These are phyloP conservation scores for Cynopterus sphinx DNA, from an alignment of 2,797 vertebrate species.

Conservation along the genomic window DNA sequence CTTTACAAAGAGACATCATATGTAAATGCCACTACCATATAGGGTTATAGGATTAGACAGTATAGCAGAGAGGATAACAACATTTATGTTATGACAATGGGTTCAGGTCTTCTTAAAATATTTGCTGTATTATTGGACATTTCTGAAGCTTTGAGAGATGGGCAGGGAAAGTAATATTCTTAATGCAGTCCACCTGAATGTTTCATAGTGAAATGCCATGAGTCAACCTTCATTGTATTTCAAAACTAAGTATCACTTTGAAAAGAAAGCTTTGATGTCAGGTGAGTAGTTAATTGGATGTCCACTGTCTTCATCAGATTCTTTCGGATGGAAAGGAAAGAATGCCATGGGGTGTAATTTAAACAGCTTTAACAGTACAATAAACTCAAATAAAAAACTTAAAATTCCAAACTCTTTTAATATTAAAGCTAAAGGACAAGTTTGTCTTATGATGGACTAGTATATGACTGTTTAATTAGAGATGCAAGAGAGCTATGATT, in stretches of 20 bases:
- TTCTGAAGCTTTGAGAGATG: slow-evolving; percentile 39
- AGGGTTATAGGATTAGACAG: background rate
- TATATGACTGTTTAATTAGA: background rate
- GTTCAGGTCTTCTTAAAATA: background rate
- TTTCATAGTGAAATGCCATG: slow-evolving; percentile 64
- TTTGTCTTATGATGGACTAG: background rate
- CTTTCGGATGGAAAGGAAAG: slow-evolving; percentile 28
- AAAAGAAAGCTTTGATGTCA: slow-evolving; percentile 26
- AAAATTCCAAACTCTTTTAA: slow-evolving; percentile 21
- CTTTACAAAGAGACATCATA: background rate
- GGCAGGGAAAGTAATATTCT: slow-evolving; percentile 53
- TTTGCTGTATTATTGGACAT: background rate
- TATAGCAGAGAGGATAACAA: background rate
- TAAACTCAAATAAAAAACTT: slow-evolving; percentile 32
- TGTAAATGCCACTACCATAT: background rate
- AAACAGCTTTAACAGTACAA: background rate
- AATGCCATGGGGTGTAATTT: background rate
- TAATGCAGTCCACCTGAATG: slow-evolving; percentile 33
- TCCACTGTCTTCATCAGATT: slow-evolving; percentile 40
- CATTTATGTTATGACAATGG: background rate
- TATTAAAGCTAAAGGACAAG: background rate
- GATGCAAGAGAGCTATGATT: background rate
- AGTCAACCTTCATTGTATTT: slow-evolving; percentile 7
- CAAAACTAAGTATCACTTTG: slow-evolving; percentile 34
- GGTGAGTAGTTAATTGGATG: slow-evolving; percentile 61